phyloP scores from a whole-genome alignment of 2,888 invertebrate species.

The Dimorphilus gyrociliatus region DNA sequence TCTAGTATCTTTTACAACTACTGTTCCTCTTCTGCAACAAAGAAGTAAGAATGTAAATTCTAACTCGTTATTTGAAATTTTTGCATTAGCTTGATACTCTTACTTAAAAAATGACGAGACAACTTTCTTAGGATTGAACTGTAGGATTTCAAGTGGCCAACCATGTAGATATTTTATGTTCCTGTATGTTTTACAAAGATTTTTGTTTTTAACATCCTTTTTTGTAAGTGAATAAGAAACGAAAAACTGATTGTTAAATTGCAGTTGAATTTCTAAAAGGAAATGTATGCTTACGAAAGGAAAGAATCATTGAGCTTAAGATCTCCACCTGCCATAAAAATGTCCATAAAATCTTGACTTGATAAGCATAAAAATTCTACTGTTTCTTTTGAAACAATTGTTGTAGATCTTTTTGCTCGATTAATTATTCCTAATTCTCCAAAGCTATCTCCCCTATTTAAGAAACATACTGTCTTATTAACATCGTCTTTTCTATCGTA shows the following conservation, averaged over 20 bases:
- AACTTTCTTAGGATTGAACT: conserved; percentile 17
- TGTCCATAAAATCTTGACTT: conserved; percentile 25
- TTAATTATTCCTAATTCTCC: conserved; percentile 24
- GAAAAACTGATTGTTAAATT: no score
- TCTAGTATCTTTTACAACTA: conserved; percentile 26
- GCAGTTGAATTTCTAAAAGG: no score
- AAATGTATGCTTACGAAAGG: no score
- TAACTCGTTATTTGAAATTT: conserved; percentile 6
- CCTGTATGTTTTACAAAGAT: no score
- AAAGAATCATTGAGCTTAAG: conserved; percentile 20
- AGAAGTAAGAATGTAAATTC: conserved; percentile 2
- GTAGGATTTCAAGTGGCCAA: conserved; percentile 23
- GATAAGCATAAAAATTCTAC: conserved; percentile 22
- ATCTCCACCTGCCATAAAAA: conserved; percentile 27
- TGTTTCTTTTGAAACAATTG: conserved; percentile 19
- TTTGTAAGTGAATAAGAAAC: no score
- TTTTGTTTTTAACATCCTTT: no score
- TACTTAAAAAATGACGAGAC: conserved; percentile 26
- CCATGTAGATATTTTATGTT: conserved; percentile 20
- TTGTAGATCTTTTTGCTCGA: conserved; percentile 16
- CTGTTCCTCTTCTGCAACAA: conserved; percentile 21
- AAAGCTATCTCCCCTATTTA: conserved; percentile 23
- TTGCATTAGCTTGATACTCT: conserved; percentile 7
- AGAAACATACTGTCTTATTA: conserved; percentile 17
- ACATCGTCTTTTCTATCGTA: conserved; percentile 13